Evolutionary conservation across 1,140 invertebrate genomes (phyloP).

Genomic region (Magallana angulata): DNA sequence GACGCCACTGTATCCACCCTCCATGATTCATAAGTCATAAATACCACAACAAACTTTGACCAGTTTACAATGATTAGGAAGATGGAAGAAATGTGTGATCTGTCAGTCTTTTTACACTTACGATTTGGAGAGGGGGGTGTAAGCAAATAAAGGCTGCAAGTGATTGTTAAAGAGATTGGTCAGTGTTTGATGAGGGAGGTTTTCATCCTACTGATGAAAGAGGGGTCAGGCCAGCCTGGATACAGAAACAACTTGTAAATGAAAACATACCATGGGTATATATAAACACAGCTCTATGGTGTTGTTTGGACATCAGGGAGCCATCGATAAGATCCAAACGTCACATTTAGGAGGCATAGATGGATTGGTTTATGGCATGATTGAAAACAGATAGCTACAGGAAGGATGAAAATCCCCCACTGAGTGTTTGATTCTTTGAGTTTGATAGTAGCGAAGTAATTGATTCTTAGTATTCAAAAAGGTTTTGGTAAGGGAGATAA

Average conservation of each 20-base stretch:
- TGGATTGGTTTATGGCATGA: slow-evolving; percentile 13
- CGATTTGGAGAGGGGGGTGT: background rate
- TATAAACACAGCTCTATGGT: background rate
- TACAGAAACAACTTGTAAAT: slow-evolving; percentile 26
- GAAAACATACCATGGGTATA: slow-evolving; percentile 1
- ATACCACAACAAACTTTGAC: too few relatives aligned
- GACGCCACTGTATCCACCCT: too few relatives aligned
- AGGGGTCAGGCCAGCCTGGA: slow-evolving; percentile 1
- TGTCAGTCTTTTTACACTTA: background rate
- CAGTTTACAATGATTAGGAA: too few relatives aligned
- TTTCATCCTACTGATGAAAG: background rate
- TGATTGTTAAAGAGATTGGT: background rate
- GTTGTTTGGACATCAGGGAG: background rate
- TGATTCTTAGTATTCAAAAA: background rate
- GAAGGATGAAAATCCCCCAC: background rate
- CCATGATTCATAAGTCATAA: too few relatives aligned
- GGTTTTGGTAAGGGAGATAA: too few relatives aligned
- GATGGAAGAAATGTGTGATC: too few relatives aligned
- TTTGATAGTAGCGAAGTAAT: background rate
- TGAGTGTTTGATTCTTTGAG: background rate
- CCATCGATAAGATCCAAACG: background rate
- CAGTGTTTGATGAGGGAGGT: background rate
- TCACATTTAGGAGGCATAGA: slow-evolving; percentile 3
- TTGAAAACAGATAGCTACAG: background rate
- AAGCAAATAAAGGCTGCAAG: background rate